Evolutionary conservation across 1,140 invertebrate genomes (phyloP).

Genomic region (Brachionus asplanchnoidis): DNA sequence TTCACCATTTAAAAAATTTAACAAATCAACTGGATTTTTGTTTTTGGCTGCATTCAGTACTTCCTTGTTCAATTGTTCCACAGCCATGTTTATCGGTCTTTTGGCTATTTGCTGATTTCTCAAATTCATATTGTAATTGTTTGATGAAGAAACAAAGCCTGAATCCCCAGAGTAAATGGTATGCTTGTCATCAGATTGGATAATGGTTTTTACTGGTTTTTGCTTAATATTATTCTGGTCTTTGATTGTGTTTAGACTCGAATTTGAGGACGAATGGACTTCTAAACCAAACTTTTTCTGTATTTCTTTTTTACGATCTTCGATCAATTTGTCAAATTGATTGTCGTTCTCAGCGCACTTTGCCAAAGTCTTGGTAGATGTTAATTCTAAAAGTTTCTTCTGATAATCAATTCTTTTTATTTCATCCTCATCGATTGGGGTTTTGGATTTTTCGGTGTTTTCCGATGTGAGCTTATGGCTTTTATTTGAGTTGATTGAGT

Average conservation of each 20-base stretch:
- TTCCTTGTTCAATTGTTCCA: constrained; percentile 46
- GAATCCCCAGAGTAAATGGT: constrained; percentile 15
- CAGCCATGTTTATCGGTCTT: constrained; percentile 45
- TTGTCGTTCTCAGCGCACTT: not conserved
- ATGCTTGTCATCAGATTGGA: not conserved
- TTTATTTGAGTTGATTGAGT: not conserved
- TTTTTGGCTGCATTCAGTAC: constrained; percentile 43
- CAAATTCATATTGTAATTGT: constrained; percentile 16
- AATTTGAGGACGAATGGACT: not conserved
- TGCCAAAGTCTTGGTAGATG: not conserved
- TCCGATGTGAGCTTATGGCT: not conserved
- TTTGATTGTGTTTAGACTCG: constrained; percentile 9
- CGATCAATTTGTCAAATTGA: not conserved
- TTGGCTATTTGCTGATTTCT: not conserved
- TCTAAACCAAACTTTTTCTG: constrained; percentile 27
- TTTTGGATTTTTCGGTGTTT: not conserved
- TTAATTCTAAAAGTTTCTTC: not conserved
- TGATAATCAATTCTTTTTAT: constrained; percentile 28
- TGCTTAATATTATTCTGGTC: not conserved
- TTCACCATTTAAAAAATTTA: constrained; percentile 10
- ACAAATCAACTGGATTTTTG: not conserved
- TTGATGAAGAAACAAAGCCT: constrained; percentile 20
- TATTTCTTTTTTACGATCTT: constrained; percentile 33
- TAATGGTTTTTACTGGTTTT: not conserved
- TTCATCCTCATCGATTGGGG: not conserved